Evolutionary conservation across 1,140 invertebrate genomes (phyloP).

Genomic region (Drosophila lacteicornis): DNA sequence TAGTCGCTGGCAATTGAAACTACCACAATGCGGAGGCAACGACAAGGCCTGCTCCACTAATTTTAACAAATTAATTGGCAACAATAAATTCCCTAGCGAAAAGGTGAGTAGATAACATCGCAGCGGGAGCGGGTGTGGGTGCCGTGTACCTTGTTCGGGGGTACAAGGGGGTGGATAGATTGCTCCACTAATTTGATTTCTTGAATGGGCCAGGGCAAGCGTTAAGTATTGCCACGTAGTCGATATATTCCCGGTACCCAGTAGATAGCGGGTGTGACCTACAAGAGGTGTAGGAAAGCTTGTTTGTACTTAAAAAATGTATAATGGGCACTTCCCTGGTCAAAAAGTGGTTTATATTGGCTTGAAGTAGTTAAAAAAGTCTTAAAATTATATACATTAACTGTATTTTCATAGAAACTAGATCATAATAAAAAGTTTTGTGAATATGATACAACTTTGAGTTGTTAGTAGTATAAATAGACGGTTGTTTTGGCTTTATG

Average conservation of each 20-base stretch:
- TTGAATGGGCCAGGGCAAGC: constrained; percentile 64
- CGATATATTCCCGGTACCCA: constrained; percentile 61
- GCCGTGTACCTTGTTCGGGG: neutral
- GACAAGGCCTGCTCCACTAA: constrained; percentile 67
- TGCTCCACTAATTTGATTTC: constrained; percentile 78
- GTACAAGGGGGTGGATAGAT: constrained; percentile 50
- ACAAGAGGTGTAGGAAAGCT: neutral
- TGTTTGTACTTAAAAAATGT: neutral
- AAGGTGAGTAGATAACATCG: constrained; percentile 75
- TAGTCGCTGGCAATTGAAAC: constrained; percentile 60
- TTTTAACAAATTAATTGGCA: constrained; percentile 84
- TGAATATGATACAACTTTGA: neutral
- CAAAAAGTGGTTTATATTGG: neutral
- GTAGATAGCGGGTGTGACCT: constrained; percentile 2
- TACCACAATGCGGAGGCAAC: constrained; percentile 57
- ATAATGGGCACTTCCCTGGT: no score
- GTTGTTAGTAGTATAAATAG: neutral
- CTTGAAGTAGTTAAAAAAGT: no score
- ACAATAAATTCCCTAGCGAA: constrained; percentile 80
- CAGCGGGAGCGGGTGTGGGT: constrained; percentile 7
- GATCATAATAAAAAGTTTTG: no score
- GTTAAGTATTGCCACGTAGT: constrained; percentile 61
- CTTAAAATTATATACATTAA: neutral
- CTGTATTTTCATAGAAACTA: no score
- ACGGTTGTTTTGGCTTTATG: neutral